Base-by-base conservation (phyloP, 2,113 vertebrate genomes). In the Narcine bancroftii region DNA sequence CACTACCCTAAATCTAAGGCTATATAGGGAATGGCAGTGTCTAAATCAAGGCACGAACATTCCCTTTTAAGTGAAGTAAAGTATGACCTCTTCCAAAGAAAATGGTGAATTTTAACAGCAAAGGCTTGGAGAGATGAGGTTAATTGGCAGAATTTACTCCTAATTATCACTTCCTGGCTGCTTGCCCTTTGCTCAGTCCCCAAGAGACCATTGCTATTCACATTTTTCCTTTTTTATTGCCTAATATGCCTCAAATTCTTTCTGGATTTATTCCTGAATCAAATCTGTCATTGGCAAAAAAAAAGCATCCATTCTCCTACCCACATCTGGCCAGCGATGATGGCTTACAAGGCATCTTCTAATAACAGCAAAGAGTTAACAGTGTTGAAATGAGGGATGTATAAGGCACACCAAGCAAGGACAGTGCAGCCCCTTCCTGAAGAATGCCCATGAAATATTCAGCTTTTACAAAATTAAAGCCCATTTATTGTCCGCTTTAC, bases 61-160 rank as follows among this genome's bases (percentile, higher is more conserved):
- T 21, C 9, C 29, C 26, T 45, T 69, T 66, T 66, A 39, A 65
- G 56, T 29, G 39, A 6, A 45, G 87, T 21, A 42, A 91, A 45
- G 60, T 89, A 39, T 91, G 63, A 69, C 63, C 63, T 69, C 63
- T 91, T 50, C 63, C 60, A 91, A 65, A 69, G 39, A 89, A 91
- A 91, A 45, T 91, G 63, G 3, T 91, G 63, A 91, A 91, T 63
- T 69, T 91, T 63, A 91, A 36, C 87, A 91, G 45, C 45, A 91
- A 91, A 47, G 36, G 36, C 50, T 45, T 45, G 60, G 60, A 69
- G 39, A 91, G 63, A 91, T 2, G 13, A 45, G 69, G 56, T 91
- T 63, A 91, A 45, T 39, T 91, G 87, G 87, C 39, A 69, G 3
- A 21, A 42, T 66, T 91, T 69, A 91, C 21, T 29, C 63, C 9